Conservation (phyloP, 1,140 invertebrate genomes). For the Drosophila trapezifrons region DNA sequence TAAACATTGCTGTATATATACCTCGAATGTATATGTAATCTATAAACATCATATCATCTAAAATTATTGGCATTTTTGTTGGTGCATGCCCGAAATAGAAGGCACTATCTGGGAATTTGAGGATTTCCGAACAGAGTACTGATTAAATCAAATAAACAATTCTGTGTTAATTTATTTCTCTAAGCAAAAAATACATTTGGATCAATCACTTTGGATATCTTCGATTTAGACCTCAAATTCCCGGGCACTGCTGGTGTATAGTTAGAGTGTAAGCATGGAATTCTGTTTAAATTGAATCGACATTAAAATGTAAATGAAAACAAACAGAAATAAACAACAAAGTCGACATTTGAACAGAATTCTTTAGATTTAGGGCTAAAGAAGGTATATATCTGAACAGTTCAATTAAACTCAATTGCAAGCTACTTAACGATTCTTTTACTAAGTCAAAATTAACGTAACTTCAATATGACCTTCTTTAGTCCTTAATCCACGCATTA, state of each 20-base stretch:
- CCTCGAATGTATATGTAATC: slow-evolving; percentile 25
- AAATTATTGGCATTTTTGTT: slow-evolving; percentile 79
- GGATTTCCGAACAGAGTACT: not conserved
- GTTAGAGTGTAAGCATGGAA: slow-evolving; percentile 45
- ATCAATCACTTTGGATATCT: slow-evolving; percentile 6
- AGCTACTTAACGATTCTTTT: not conserved
- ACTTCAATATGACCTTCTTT: not conserved
- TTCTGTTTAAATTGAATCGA: slow-evolving; percentile 36
- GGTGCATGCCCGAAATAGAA: slow-evolving; percentile 49
- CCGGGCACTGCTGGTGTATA: slow-evolving; percentile 45
- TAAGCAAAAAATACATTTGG: slow-evolving; percentile 1
- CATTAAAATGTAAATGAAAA: not conserved
- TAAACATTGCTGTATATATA: slow-evolving; percentile 37
- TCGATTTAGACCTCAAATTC: slow-evolving; percentile 47
- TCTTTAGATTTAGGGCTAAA: slow-evolving; percentile 35
- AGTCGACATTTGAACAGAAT: slow-evolving; percentile 26
- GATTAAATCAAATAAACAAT: slow-evolving; percentile 19
- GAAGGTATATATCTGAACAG: not conserved
- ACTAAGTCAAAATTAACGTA: not conserved
- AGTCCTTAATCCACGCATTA: not conserved
- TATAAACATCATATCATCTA: slow-evolving; percentile 45
- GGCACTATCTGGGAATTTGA: slow-evolving; percentile 44
- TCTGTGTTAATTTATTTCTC: slow-evolving; percentile 22
- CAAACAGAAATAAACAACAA: slow-evolving; percentile 8
- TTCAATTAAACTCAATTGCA: too few relatives aligned